Evolutionary conservation across 2,888 invertebrate genomes (phyloP), one percentile per base, ranked within the genome.

Genomic region (Rhagonycha lutea): DNA sequence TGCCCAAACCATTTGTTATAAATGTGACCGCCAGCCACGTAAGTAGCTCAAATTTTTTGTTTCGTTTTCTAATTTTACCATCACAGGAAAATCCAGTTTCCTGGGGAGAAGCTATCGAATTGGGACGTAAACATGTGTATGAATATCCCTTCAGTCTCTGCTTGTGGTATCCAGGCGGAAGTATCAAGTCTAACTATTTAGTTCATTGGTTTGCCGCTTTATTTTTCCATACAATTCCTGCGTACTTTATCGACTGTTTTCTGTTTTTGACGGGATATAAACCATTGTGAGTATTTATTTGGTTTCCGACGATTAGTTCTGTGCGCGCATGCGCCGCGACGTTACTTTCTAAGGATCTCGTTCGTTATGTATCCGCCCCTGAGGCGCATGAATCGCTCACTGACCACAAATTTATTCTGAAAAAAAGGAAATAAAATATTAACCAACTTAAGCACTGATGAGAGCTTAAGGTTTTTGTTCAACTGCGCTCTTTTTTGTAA

Each of bases 61-160:
- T n/a, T n/a, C 47, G 2, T n/a, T 47, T 2, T 47, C 47, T 47
- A 47, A n/a, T 47, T 47, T 47, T 2, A 47, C 12, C n/a, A 2
- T 8, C 47, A n/a, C 47, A 87, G 87, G 90, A 94, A 63, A 94
- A 96, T 81, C 93, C 95, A 0, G 87, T 97, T 65, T 94, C 94
- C 0, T 99, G 98, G 98, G 94, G 94, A 0, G 91, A 93, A 73
- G 93, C 96, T 62, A 89, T 97, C 77, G 92, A 93, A 73, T 90
- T 91, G 75, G 94, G 92, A 26, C 89, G 90, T 0, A 83, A 89
- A 72, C 90, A 91, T 80, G 89, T 93, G 0, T 90, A 92, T 77
- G 91, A 93, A 82, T 92, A 93, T 82, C 96, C 96, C 0, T 92
- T 95, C 85, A 93, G 94, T 74, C 90, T 93, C 11, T 92, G 94